Evolutionary conservation across 35 echinoderm and acorn worm genomes (phyloP), one percentile per base, ranked within the genome.

Genomic region (Holothuria glaberrima): DNA sequence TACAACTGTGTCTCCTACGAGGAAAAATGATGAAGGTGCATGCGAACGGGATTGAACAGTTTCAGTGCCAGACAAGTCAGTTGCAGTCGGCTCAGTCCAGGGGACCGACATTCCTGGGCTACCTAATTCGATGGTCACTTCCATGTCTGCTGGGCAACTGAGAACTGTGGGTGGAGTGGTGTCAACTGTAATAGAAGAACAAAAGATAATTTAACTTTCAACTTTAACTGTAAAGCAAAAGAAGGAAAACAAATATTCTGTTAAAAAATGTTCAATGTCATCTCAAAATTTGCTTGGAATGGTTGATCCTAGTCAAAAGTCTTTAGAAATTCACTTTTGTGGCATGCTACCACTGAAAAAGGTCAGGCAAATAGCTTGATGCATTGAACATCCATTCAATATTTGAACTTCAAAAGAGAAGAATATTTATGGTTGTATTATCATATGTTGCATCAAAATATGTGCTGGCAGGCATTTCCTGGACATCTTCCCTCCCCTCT

Each of bases 31-130:
- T 59, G 48, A 48, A 12, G 81, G 59, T 36, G 48, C 4, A 31
- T 58, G 50, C 2, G 36, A 35, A 65, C 17, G 71, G 31, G 71
- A 5, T 19, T 38, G 71, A 27, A 35, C 1, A 9, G 16, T 3
- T 38, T 20, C 45, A 75, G 31, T 45, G 12, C 87, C 87, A 9
- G 87, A 80, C 12, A 48, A 29, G 58, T 89, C 87, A 83, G 50
- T 90, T 17, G 76, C 89, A 12, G 89, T 84, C 13, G 89, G 73
- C 7, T n/a, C 31, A 61, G 59, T 82, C 48, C 48, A 90, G 28
- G 38, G 35, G 30, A 90, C 59, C 29, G 25, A 46, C 0, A 30
- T 50, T 44, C 62, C 63, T 56, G 90, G 90, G 1, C 28, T 24
- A 16, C 56, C 68, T 33, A 71, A 20, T 25, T 32, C 50, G 13